Conservation (phyloP, 2,797 vertebrate genomes). For the Amniataba percoides region DNA sequence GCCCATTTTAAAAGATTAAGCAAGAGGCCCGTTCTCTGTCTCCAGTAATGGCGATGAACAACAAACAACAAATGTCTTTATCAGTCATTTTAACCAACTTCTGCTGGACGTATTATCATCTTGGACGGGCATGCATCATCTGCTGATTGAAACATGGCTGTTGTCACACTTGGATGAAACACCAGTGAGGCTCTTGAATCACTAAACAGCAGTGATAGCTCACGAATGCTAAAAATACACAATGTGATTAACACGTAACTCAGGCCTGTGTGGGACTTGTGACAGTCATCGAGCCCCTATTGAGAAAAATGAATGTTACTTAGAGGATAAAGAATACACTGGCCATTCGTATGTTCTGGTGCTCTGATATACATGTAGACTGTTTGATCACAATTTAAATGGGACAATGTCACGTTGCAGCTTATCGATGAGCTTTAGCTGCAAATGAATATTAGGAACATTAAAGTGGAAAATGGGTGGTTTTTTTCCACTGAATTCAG, state of each 20-base stretch:
- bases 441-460: neutral
- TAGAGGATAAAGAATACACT: neutral
- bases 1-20: slow-evolving; percentile 10
- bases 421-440: neutral
- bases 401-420: neutral
- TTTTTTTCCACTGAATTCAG: neutral
- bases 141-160: slow-evolving; percentile 36
- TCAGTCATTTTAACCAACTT: neutral
- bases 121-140: slow-evolving; percentile 34
- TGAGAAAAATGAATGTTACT: neutral
- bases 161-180: slow-evolving; percentile 52
- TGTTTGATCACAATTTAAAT: neutral
- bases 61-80: neutral
- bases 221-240: slow-evolving; percentile 65
- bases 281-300: neutral
- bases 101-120: neutral
- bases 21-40: slow-evolving; percentile 4
- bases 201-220: slow-evolving; percentile 58
- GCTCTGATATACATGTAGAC: neutral
- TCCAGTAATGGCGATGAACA: neutral
- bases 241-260: slow-evolving; percentile 55
- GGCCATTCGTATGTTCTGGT: neutral
- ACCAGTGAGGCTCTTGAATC: slow-evolving; percentile 61
- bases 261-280: slow-evolving; percentile 30
- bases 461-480: neutral